Percentiles rank a stretch among this genome's conserved stretches.
These are phyloP conservation scores for Steinernema carpocapsae DNA, from an alignment of 2,888 invertebrate genomes.

Conservation along the genomic window DNA sequence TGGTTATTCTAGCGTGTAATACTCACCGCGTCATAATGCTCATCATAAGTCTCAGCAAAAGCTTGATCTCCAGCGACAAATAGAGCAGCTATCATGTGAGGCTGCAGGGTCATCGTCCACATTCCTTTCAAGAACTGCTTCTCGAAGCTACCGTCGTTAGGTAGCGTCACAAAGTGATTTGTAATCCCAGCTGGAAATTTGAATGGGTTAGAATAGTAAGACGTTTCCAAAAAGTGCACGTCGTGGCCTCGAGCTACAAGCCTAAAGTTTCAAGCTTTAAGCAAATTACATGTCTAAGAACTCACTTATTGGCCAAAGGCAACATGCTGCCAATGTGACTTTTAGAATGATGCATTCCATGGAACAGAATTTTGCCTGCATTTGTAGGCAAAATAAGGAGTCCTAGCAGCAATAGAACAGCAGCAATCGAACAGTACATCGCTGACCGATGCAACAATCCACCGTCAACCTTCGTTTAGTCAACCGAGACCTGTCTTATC, in stretches of 20 bases:
- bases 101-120: not conserved
- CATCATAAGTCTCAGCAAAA: constrained; percentile 8
- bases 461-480: not conserved
- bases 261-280: not conserved
- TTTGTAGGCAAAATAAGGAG: not conserved
- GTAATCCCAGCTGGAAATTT: constrained; percentile 41
- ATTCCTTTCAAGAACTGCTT: constrained; percentile 20
- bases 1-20: not conserved
- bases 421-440: too few species aligned
- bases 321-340: constrained; percentile 47
- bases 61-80: constrained; percentile 17
- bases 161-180: constrained; percentile 11
- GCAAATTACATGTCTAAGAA: not conserved
- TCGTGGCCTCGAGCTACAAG: constrained; percentile 37
- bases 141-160: constrained; percentile 29
- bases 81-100: not conserved
- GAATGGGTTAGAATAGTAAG: constrained; percentile 35
- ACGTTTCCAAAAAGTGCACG: constrained; percentile 41
- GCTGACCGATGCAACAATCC: too few species aligned
- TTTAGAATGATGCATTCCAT: constrained; percentile 45
- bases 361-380: constrained; percentile 42
- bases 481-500: constrained; percentile 1
- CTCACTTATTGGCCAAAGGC: constrained; percentile 42
- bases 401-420: too few species aligned
- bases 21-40: not conserved